Evolutionary conservation across 1,140 invertebrate genomes (phyloP), one percentile per base, ranked within the genome.

Genomic region (Linepithema humile): DNA sequence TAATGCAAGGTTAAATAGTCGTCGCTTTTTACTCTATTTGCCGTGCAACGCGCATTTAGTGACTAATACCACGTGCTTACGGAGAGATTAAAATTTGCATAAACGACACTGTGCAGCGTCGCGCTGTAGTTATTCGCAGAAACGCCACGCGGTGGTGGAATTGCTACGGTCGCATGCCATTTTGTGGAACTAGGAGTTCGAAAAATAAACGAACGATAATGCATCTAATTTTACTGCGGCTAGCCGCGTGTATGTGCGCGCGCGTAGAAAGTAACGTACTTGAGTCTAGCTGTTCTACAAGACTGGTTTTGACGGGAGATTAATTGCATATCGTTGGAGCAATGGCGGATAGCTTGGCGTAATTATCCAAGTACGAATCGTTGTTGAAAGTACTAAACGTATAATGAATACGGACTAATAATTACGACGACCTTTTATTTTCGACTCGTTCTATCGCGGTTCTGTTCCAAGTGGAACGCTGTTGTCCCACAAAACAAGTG

Each of bases 281-380:
- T 20, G 40, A 72, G 38, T 26, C 40, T 73, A 26, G 77, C 53
- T 72, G 67, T 82, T 82, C 55, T 72, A 73, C 53, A 59, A 59
- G 65, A 73, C 78, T 82, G 69, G 69, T 78, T 78, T 78, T 78
- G 75, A 78, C 60, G 62, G 23, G 62, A 78, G 75, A 78, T 78
- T 78, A 78, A 78, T 78, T 55, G 62, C 75, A 53, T 69, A 78
- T 78, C 62, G 75, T 78, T 78, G 62, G 62, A 53, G 75, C 62
- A 69, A 78, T 69, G 75, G 75, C 75, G 75, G 62, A 26, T 40
- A 55, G 75, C 62, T 69, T 35, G 32, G 75, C 75, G 48, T 67
- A 78, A 78, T 78, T 69, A 69, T 38, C 35, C 45, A 35, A 32
- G 60, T 55, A 67, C 62, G 75, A 69, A 69, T 78, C 75, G 62